A percentile compares a stretch with the other conserved stretches of the same genome.
Conservation (phyloP, 2,113 vertebrate genomes). For the Sarotherodon lohbergeri region DNA sequence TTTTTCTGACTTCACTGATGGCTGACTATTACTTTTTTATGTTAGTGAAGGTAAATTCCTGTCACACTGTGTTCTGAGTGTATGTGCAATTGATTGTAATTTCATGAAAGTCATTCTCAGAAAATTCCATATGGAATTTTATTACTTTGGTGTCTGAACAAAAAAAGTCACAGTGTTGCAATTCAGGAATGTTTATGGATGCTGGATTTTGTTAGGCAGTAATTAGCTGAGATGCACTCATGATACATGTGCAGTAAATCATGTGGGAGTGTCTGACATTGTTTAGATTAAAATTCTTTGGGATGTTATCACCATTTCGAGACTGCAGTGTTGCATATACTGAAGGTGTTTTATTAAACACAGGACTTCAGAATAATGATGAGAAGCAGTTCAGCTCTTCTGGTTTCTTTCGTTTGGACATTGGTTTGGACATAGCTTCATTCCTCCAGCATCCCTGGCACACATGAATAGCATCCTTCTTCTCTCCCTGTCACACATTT, state of each 20-base stretch:
- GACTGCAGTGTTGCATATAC: background rate
- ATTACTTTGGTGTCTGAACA: background rate
- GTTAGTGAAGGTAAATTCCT: background rate
- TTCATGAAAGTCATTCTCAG: background rate
- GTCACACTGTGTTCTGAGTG: background rate
- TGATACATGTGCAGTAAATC: slow-evolving; percentile 14
- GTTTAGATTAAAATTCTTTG: slow-evolving; percentile 28
- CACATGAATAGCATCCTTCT: background rate
- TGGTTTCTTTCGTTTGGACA: background rate
- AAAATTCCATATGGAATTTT: background rate
- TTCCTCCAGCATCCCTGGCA: background rate
- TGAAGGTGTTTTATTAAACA: background rate
- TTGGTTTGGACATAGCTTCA: background rate
- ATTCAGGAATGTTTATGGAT: slow-evolving; percentile 10
- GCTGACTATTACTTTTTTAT: background rate
- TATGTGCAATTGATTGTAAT: background rate
- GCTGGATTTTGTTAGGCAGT: slow-evolving; percentile 11
- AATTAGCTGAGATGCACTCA: slow-evolving; percentile 16
- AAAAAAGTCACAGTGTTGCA: background rate
- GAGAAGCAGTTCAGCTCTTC: background rate
- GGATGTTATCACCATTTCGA: background rate
- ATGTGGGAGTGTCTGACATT: slow-evolving; percentile 22
- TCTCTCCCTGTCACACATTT: background rate
- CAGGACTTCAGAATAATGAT: background rate
- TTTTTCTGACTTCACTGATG: background rate